Percentiles rank a stretch among this genome's conserved stretches.
phyloP scores from a whole-genome alignment of 1,140 invertebrate genomes.

The Lepidurus arcticus region DNA sequence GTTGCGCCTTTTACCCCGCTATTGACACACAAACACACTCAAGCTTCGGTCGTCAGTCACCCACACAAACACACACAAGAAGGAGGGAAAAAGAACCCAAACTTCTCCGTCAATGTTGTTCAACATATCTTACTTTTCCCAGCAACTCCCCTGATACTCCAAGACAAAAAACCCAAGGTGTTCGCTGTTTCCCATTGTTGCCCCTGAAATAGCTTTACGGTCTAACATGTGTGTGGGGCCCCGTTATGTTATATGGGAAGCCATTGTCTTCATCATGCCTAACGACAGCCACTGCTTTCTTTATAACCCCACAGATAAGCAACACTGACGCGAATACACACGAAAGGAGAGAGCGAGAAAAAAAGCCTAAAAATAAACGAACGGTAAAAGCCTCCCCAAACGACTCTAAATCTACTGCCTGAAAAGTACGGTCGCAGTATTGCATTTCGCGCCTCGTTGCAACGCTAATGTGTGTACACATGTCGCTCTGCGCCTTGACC shows the following conservation, averaged over 20 bases:
- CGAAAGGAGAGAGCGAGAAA: not conserved
- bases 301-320: not conserved
- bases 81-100: too few species aligned
- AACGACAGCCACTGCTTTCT: not conserved
- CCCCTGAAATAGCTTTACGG: constrained; percentile 3
- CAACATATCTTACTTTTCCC: not conserved
- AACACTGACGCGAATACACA: not conserved
- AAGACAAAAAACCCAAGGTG: not conserved
- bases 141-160: not conserved
- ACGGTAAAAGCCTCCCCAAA: not conserved
- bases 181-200: not conserved
- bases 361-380: not conserved
- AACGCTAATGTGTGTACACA: constrained; percentile 10
- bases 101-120: not conserved
- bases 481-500: not conserved
- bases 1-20: not conserved
- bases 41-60: not conserved
- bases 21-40: constrained; percentile 6
- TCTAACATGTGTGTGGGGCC: not conserved
- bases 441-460: constrained; percentile 12
- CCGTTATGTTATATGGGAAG: not conserved
- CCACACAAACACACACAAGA: too few species aligned
- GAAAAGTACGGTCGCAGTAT: not conserved
- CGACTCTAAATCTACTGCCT: not conserved
- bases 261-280: not conserved